Evolutionary conservation across 2,797 vertebrate species (phyloP), one percentile per base, ranked within the genome.

Genomic region (Poeciliopsis gracilis): DNA sequence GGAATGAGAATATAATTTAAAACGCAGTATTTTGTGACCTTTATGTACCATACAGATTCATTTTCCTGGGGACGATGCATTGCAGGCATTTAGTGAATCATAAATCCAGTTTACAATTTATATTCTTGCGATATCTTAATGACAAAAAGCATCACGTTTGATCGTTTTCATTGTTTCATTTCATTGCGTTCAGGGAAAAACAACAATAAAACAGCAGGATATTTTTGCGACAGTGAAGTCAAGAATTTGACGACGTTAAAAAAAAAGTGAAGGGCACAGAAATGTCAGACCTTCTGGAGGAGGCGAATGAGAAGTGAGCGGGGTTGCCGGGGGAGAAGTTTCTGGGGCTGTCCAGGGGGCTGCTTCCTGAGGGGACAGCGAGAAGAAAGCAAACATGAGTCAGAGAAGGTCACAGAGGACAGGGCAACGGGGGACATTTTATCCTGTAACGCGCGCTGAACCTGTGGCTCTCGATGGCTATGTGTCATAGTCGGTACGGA

Each of bases 261-360:
- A 41, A 41, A 41, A 41, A n/a, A n/a, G n/a, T 36, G 51, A 70
- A 45, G 13, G 33, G 63, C 33, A 43, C 7, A 41, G 18, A 10
- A 71, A 28, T 5, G 73, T 43, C 20, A 55, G 55, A 98, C 97
- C 97, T 97, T 95, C 97, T 96, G 75, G 97, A 97, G 18, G 97
- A 97, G 73, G 96, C 96, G 6, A 98, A 98, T 0, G 97, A 98
- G 92, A 98, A 98, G 88, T 98, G 97, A 12, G 97, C 97, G 0
- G 97, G 97, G 63, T 96, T 95, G 70, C 95, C 97, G 67, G 97
- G 97, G 8, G 97, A 98, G 93, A 98, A 98, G 90, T 96, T 98
- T 30, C 97, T 94, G 6, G 97, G 97, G 59, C 97, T 98, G 93
- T 98, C 97, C 94, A 97, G 91, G 57, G 97, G 97, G 83, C 97